Conservation (phyloP, 2,888 invertebrate species). For the Malachius bipustulatus region DNA sequence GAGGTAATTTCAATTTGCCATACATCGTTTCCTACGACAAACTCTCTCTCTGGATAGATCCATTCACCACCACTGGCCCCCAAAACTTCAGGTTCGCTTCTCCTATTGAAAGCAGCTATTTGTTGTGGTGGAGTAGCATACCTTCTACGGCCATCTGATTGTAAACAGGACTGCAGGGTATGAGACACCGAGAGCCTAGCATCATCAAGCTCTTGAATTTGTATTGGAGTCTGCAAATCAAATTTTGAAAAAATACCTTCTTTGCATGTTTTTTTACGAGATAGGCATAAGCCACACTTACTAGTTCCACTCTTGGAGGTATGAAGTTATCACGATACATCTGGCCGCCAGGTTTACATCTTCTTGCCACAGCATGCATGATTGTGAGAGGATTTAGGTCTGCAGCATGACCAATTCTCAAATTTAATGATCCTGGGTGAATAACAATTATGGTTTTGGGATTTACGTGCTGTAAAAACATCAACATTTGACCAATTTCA, state of each 20-base stretch:
- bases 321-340: slow-evolving; percentile 52
- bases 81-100: slow-evolving; percentile 58
- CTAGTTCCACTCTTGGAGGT: slow-evolving; percentile 50
- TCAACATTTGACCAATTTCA: too few relatives aligned
- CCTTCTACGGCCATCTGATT: slow-evolving; percentile 67
- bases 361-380: slow-evolving; percentile 75
- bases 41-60: slow-evolving; percentile 51
- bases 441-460: slow-evolving; percentile 82
- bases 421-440: slow-evolving; percentile 83
- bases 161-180: slow-evolving; percentile 74
- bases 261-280: too few relatives aligned
- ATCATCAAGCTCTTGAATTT: slow-evolving; percentile 71
- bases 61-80: slow-evolving; percentile 47
- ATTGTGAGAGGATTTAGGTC: slow-evolving; percentile 77
- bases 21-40: slow-evolving; percentile 68
- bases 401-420: slow-evolving; percentile 82
- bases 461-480: slow-evolving; percentile 53
- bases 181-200: slow-evolving; percentile 72
- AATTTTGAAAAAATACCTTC: slow-evolving; percentile 14
- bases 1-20: too few relatives aligned
- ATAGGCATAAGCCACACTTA: slow-evolving; percentile 23
- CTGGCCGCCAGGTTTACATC: slow-evolving; percentile 39
- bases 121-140: slow-evolving; percentile 84
- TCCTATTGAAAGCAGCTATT: slow-evolving; percentile 75
- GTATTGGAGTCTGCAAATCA: slow-evolving; percentile 44